Evolutionary conservation across 2,113 vertebrate genomes (phyloP), one percentile per base, ranked within the genome.

Genomic region (Pelmatolapia mariae): DNA sequence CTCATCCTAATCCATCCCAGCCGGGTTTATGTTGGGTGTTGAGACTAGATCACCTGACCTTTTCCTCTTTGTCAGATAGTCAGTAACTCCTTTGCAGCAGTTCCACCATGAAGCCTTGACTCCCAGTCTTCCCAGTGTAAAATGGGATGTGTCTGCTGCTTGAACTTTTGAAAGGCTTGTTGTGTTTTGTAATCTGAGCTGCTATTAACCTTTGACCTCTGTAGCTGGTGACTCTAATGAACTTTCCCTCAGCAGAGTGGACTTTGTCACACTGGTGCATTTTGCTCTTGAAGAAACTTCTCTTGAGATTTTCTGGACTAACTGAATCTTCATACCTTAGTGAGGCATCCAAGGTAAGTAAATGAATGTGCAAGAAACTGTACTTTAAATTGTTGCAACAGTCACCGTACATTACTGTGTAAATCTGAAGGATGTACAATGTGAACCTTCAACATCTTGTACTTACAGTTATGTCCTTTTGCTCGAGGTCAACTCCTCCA

Each of bases 401-500:
- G 9, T 63, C 29, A 50, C 53, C 33, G 4, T 3, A 56, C 4
- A 53, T 73, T 73, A 18, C 7, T 43, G 19, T 73, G 26, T 26
- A 73, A 43, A 43, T 45, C 22, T 45, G 22, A 43, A 16, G 22
- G 38, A 73, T 73, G 66, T 18, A 73, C 66, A 73, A 7, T 68
- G 36, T 68, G 33, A 24, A 24, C 1, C 12, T 18, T 47, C 71
- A 2, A 54, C 45, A 38, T 18, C 18, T 29, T 81, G 11, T 86
- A 91, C 97, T 98, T 95, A 99, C 98, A 82, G 96, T 97, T 87
- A 98, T 87, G 56, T 95, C 89, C 90, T 97, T 97, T 63, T 98
- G 97, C 91, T 98, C 98, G 84, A 97, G 95, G 84, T 99, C 98
- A 47, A 94, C 89, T 89, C 98, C 98, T 93, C 98, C 98, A 86